A percentile compares a stretch with the other conserved stretches of the same genome.
These are phyloP conservation scores for Heliconius erato DNA, from an alignment of 2,888 invertebrate species.

Conservation along the genomic window DNA sequence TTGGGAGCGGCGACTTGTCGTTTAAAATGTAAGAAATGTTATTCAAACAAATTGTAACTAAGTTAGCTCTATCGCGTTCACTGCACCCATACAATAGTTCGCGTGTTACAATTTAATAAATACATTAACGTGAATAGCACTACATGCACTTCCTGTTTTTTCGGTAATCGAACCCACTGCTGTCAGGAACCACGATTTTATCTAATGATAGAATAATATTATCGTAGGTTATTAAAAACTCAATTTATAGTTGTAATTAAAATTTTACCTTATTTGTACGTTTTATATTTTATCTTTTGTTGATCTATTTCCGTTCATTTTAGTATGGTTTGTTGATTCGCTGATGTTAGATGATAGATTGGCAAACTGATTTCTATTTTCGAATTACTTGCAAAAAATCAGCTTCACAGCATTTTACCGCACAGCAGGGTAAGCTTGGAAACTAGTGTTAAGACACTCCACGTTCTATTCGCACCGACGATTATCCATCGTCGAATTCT, in stretches of 20 bases:
- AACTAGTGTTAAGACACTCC: background rate
- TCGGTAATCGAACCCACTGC: slow-evolving; percentile 62
- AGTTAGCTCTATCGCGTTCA: background rate
- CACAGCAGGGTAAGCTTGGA: background rate
- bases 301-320: slow-evolving; percentile 15
- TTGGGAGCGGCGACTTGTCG: background rate
- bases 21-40: background rate
- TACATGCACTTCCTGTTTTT: slow-evolving; percentile 63
- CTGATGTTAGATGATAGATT: slow-evolving; percentile 6
- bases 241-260: slow-evolving; percentile 25
- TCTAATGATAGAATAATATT: slow-evolving; percentile 25
- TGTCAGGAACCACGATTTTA: slow-evolving; percentile 26
- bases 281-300: slow-evolving; percentile 12
- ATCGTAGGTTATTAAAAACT: slow-evolving; percentile 26
- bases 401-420: background rate
- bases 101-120: slow-evolving; percentile 73
- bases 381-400: background rate
- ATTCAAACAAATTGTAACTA: background rate
- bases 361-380: background rate
- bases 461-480: background rate
- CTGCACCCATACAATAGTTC: slow-evolving; percentile 46
- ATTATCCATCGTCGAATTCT: too few species aligned
- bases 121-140: slow-evolving; percentile 66
- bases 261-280: slow-evolving; percentile 16
- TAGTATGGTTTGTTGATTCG: background rate